Evolutionary conservation across 2,888 invertebrate genomes (phyloP), one percentile per base, ranked within the genome.

Genomic region (Caradrina clavipalpis): DNA sequence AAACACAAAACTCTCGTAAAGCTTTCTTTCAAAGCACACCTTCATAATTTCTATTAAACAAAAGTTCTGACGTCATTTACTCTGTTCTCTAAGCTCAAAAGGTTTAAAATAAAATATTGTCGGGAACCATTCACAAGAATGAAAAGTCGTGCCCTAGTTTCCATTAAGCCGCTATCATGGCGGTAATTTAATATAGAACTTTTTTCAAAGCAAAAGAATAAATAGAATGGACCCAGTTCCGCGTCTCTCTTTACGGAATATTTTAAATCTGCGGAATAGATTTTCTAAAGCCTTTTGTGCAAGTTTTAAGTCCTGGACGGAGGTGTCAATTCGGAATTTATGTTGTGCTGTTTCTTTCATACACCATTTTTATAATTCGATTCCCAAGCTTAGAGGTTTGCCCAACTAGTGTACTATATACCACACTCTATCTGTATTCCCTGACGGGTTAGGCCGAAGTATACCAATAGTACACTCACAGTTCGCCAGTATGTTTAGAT

Each of bases 61-160:
- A 51, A 71, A 65, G 69, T 73, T 65, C 19, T 53, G 63, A 53
- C 64, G 56, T 70, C 63, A 72, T 69, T 69, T 66, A 21, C 50
- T 55, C 73, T 67, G 68, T 66, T 64, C 64, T 58, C 68, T 73
- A 49, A 51, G 63, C 71, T 73, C 62, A 54, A 82, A 82, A 76
- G 64, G 65, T 79, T 82, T 82, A 63, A 73, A 80, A 76, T 82
- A 76, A 76, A 78, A 82, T 82, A 80, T 79, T 73, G 80, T 73
- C 62, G 42, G 54, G 56, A 64, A 71, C 69, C 62, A 76, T 82
- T 73, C 76, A 76, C 42, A 62, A 67, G 69, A 80, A 82, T 71
- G 51, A 71, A 77, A 80, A 76, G 69, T 73, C 67, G 66, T 73
- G 73, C 69, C 83, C 77, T 71, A 81, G 83, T 82, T 82, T 73